phyloP scores from a whole-genome alignment of 2,888 invertebrate genomes.

The Metallyticus violacea region DNA sequence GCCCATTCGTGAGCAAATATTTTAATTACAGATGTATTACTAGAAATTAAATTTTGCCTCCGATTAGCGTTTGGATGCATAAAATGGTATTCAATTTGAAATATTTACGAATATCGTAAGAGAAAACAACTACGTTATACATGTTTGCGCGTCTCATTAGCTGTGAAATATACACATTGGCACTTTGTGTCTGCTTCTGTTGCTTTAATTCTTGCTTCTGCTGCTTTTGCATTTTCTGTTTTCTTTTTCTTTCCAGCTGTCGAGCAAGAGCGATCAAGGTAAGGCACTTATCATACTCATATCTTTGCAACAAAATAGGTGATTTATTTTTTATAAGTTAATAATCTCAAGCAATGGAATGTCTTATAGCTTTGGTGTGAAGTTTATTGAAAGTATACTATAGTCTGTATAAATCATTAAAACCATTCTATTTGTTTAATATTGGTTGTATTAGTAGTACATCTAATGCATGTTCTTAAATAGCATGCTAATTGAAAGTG shows the following conservation, averaged over 20 bases:
- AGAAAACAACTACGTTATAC: too few species aligned
- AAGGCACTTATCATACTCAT: neutral
- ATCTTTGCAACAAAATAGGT: neutral
- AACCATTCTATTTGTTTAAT: neutral
- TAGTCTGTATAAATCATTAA: too few species aligned
- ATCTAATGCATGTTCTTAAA: too few species aligned
- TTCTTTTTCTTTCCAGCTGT: constrained; percentile 41
- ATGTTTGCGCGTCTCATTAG: too few species aligned
- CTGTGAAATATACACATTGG: too few species aligned
- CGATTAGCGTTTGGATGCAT: too few species aligned
- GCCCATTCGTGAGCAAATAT: too few species aligned
- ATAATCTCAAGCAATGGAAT: neutral
- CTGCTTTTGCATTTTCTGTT: neutral
- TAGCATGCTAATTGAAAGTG: too few species aligned
- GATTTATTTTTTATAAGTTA: neutral
- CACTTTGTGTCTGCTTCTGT: neutral
- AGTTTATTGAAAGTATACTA: neutral
- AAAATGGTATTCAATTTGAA: too few species aligned
- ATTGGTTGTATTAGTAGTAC: neutral
- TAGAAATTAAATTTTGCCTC: too few species aligned
- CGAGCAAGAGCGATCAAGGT: constrained; percentile 40
- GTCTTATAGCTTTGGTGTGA: neutral
- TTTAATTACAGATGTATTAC: too few species aligned
- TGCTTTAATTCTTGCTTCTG: neutral
- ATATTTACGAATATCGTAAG: too few species aligned